Conservation (phyloP, 2,888 invertebrate species). For the Carpatolechia fugitivella region DNA sequence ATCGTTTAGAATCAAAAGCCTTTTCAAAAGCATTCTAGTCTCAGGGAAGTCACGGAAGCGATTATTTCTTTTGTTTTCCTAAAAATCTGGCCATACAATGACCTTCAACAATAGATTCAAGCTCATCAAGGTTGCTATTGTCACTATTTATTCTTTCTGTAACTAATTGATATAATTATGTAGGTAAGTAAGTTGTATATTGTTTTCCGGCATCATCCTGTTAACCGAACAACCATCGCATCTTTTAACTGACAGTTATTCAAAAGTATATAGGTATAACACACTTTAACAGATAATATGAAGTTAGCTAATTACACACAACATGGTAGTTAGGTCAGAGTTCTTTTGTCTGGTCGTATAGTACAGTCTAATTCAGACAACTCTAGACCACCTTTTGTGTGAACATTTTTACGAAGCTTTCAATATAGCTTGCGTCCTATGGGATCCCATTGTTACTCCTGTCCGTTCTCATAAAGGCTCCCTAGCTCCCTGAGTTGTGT, state of each 20-base stretch:
- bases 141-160: slow-evolving; percentile 19
- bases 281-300: no score
- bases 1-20: slow-evolving; percentile 15
- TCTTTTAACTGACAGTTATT: no score
- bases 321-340: slow-evolving; percentile 5
- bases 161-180: slow-evolving; percentile 29
- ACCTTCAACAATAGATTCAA: slow-evolving; percentile 21
- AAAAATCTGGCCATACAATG: slow-evolving; percentile 2
- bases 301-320: no score
- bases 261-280: no score
- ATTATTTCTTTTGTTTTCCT: slow-evolving; percentile 27
- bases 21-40: slow-evolving; percentile 18
- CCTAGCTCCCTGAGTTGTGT: slow-evolving; percentile 29
- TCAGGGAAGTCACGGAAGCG: slow-evolving; percentile 40
- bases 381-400: slow-evolving; percentile 56
- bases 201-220: neutral
- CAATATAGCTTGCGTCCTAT: slow-evolving; percentile 48
- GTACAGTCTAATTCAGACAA: slow-evolving; percentile 48
- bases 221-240: neutral
- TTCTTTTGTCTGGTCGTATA: slow-evolving; percentile 21
- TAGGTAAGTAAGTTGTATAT: neutral
- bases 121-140: slow-evolving; percentile 26
- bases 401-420: slow-evolving; percentile 53
- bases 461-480: slow-evolving; percentile 44
- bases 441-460: slow-evolving; percentile 53